These are phyloP conservation scores for Leptoteleia sp. DNA, from an alignment of 1,140 invertebrate genomes.

Conservation along the genomic window DNA sequence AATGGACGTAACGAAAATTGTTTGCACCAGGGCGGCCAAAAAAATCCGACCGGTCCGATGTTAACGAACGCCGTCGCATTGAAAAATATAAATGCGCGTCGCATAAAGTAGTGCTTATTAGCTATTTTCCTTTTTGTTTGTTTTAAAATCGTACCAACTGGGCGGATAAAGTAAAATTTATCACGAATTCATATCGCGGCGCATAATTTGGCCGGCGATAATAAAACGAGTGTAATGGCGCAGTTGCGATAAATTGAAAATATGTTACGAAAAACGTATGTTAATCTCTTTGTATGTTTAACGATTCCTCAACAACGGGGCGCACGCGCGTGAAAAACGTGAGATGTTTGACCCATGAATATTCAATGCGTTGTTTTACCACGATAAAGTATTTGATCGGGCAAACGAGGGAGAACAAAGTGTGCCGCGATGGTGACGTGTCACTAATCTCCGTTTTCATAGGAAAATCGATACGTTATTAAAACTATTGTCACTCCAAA, in stretches of 20 bases:
- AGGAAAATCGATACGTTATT: slow-evolving; percentile 67
- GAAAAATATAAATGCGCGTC: background rate
- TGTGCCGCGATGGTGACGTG: slow-evolving; percentile 47
- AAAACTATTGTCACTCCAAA: slow-evolving; percentile 62
- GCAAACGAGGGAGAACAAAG: slow-evolving; percentile 50
- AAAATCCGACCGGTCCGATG: too few relatives aligned
- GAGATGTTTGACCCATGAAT: slow-evolving; percentile 61
- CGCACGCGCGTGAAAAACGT: slow-evolving; percentile 41
- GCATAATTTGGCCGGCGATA: slow-evolving; percentile 6
- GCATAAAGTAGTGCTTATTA: slow-evolving; percentile 5
- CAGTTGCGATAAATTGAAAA: slow-evolving; percentile 45
- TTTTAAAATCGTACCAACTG: slow-evolving; percentile 3
- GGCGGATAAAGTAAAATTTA: slow-evolving; percentile 18
- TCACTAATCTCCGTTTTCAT: slow-evolving; percentile 52
- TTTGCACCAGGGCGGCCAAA: too few relatives aligned
- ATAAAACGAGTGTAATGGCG: slow-evolving; percentile 17
- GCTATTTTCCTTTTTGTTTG: slow-evolving; percentile 4
- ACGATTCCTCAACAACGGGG: slow-evolving; percentile 30
- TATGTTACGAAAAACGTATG: slow-evolving; percentile 41
- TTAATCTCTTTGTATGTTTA: slow-evolving; percentile 42
- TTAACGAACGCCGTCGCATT: too few relatives aligned
- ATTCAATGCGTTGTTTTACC: slow-evolving; percentile 60
- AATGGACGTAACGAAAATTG: too few relatives aligned
- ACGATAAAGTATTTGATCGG: slow-evolving; percentile 62
- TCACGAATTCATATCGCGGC: slow-evolving; percentile 4